phyloP scores from a whole-genome alignment of 1,140 invertebrate genomes.

The Drosophila pruinosa region DNA sequence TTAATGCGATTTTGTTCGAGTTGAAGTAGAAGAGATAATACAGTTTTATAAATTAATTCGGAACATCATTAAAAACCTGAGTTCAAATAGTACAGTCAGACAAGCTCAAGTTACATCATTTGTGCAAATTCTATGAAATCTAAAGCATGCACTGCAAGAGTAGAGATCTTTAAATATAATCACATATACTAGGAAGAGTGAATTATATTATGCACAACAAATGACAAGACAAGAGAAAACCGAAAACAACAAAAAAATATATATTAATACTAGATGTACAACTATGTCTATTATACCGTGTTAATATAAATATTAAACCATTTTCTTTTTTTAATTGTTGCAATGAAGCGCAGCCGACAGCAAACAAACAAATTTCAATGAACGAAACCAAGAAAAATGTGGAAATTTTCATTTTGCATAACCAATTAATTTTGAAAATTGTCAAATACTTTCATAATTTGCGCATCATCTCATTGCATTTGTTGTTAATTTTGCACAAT shows the following conservation, averaged over 20 bases:
- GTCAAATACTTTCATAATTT: conserved; percentile 13
- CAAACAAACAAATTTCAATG: conserved; percentile 41
- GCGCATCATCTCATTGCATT: conserved; percentile 37
- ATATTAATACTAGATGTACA: background rate
- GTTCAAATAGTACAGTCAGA: background rate
- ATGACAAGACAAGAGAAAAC: conserved; percentile 26
- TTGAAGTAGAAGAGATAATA: background rate
- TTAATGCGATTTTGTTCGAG: too few relatives aligned
- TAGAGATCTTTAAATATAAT: background rate
- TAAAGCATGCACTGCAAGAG: background rate
- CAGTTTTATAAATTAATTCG: too few relatives aligned
- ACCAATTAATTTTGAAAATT: conserved; percentile 17
- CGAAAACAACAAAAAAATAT: background rate
- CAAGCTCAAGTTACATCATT: background rate
- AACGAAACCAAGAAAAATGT: conserved; percentile 53
- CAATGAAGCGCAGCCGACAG: conserved; percentile 62
- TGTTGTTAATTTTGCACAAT: background rate
- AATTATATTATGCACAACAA: conserved; percentile 18
- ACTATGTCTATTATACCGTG: conserved; percentile 7
- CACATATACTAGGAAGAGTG: background rate
- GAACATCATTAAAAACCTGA: background rate
- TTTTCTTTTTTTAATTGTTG: conserved; percentile 36
- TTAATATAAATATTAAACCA: conserved; percentile 33
- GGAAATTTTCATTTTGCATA: conserved; percentile 50
- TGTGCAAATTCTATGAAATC: background rate